phyloP scores from a whole-genome alignment of 2,113 vertebrate genomes.

The Eulemur rufifrons region DNA sequence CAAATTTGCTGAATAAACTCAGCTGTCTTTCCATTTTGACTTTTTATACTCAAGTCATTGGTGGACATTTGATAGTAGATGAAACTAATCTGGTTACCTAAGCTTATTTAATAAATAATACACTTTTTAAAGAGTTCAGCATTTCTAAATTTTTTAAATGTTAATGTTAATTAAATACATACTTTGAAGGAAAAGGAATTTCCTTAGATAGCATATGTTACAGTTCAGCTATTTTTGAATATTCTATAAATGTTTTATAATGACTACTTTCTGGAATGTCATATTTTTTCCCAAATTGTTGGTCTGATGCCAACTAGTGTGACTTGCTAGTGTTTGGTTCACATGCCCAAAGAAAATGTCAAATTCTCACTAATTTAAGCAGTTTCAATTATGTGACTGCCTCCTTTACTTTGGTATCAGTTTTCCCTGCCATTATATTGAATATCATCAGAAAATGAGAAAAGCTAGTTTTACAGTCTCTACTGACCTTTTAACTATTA shows the following conservation, averaged over 20 bases:
- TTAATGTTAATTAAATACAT: constrained; percentile 58
- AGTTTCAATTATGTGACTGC: constrained; percentile 36
- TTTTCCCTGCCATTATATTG: neutral
- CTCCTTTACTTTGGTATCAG: constrained; percentile 14
- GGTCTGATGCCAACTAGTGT: constrained; percentile 44
- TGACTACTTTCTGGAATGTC: constrained; percentile 47
- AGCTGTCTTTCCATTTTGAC: neutral
- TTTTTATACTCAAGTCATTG: neutral
- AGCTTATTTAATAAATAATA: neutral
- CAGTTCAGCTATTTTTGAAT: constrained; percentile 62
- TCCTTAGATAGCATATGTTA: constrained; percentile 54
- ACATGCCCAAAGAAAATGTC: constrained; percentile 50
- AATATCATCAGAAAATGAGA: neutral
- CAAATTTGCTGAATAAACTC: neutral
- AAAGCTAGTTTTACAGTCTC: neutral
- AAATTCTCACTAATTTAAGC: constrained; percentile 58
- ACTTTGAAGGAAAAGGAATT: constrained; percentile 47
- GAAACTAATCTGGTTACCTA: neutral
- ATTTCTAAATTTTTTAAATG: constrained; percentile 60
- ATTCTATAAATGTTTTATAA: constrained; percentile 32
- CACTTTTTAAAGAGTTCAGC: neutral
- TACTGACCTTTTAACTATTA: neutral
- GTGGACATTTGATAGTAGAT: neutral
- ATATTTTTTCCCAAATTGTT: constrained; percentile 47
- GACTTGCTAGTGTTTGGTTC: constrained; percentile 44